These are phyloP conservation scores for Digitonthophagus gazella DNA, from an alignment of 2,888 invertebrate genomes.

Conservation along the genomic window DNA sequence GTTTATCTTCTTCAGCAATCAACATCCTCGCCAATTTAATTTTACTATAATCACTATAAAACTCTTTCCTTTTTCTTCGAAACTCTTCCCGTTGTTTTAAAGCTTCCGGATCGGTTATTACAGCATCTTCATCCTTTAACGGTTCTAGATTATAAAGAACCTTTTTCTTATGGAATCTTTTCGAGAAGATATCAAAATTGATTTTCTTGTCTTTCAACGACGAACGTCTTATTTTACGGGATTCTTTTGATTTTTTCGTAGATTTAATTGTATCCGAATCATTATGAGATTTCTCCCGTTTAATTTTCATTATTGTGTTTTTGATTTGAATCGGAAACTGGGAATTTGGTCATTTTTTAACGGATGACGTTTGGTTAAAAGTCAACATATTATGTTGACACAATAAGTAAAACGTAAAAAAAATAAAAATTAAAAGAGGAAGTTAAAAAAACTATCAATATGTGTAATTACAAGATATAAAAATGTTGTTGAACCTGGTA, in stretches of 20 bases:
- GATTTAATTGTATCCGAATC: neutral
- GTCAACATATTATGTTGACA: no score
- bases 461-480: no score
- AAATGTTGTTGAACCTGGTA: no score
- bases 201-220: neutral
- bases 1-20: constrained; percentile 7
- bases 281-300: constrained; percentile 12
- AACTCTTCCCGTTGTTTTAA: constrained; percentile 7
- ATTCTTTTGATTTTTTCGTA: constrained; percentile 1
- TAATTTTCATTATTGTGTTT: neutral
- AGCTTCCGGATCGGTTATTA: constrained; percentile 3
- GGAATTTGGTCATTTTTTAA: neutral
- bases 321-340: neutral
- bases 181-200: constrained; percentile 1
- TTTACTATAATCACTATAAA: constrained; percentile 16
- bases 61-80: constrained; percentile 10
- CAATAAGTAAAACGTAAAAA: no score
- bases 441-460: no score
- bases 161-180: constrained; percentile 5
- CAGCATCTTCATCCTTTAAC: neutral
- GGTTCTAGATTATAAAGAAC: constrained; percentile 18
- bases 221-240: neutral
- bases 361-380: neutral
- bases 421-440: no score
- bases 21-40: constrained; percentile 6